Conservation (phyloP, 2,797 vertebrate genomes). For the Acrossocheilus wenchowensis region DNA sequence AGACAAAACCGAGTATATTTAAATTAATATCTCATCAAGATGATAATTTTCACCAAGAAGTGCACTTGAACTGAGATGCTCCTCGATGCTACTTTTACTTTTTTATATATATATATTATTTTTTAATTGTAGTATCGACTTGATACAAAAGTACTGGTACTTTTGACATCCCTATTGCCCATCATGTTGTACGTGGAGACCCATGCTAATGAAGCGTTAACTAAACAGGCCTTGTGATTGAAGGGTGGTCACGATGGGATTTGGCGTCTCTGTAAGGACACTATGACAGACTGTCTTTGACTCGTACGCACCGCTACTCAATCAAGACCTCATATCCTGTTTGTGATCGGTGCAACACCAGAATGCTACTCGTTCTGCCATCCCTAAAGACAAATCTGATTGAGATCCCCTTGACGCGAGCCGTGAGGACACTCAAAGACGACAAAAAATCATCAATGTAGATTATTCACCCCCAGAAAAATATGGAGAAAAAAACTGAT, state of each 20-base stretch:
- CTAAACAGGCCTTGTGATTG: slow-evolving; percentile 53
- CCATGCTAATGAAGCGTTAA: slow-evolving; percentile 58
- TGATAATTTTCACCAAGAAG: background rate
- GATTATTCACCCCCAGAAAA: slow-evolving; percentile 26
- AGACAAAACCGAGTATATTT: background rate
- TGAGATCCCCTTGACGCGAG: slow-evolving; percentile 55
- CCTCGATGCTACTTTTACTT: background rate
- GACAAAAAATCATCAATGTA: slow-evolving; percentile 21
- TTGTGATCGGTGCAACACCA: slow-evolving; percentile 53
- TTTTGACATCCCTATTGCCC: slow-evolving; percentile 11
- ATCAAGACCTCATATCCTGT: slow-evolving; percentile 57
- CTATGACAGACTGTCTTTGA: slow-evolving; percentile 57
- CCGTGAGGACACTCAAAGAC: slow-evolving; percentile 42
- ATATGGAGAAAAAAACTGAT: background rate
- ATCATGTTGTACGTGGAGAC: slow-evolving; percentile 19
- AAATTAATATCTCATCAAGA: background rate
- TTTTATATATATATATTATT: background rate
- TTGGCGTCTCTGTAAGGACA: slow-evolving; percentile 50
- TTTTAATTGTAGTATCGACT: background rate
- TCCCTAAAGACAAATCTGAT: slow-evolving; percentile 57
- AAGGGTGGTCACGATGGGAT: slow-evolving; percentile 60
- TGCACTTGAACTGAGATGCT: background rate
- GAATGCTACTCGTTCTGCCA: slow-evolving; percentile 51
- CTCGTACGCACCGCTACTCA: slow-evolving; percentile 56
- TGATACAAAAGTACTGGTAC: background rate